Conservation (phyloP, 2,113 vertebrate species). For the Semnopithecus entellus region DNA sequence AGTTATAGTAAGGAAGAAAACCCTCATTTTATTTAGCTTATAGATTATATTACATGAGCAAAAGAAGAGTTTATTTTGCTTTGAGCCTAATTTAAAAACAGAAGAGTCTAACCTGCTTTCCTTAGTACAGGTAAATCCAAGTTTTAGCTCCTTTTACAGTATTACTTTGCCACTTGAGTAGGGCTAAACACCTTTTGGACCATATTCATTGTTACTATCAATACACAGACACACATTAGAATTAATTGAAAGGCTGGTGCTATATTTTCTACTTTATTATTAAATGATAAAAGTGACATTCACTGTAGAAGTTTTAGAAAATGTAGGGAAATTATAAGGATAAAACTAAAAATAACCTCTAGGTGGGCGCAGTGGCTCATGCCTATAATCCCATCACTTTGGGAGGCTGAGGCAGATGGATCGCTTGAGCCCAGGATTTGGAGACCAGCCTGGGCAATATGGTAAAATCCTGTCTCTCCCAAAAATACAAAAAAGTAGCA, state of each 20-base stretch:
- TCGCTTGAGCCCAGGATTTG: too few species aligned
- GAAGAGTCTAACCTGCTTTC: background rate
- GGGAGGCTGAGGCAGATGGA: too few species aligned
- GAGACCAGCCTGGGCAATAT: too few species aligned
- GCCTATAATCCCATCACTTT: too few species aligned
- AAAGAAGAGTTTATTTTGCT: slow-evolving; percentile 46
- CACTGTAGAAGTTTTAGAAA: slow-evolving; percentile 4
- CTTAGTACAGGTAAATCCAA: background rate
- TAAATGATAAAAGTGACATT: slow-evolving; percentile 10
- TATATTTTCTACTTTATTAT: slow-evolving; percentile 27
- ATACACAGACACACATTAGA: background rate
- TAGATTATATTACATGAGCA: background rate
- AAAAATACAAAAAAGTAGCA: too few species aligned
- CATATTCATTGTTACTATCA: background rate
- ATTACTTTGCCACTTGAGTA: background rate
- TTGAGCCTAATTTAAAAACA: slow-evolving; percentile 16
- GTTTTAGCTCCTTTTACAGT: background rate
- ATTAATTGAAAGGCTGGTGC: slow-evolving; percentile 18
- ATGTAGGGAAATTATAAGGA: background rate
- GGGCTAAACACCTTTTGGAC: background rate
- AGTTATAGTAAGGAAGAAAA: background rate
- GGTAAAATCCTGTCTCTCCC: too few species aligned
- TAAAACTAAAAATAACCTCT: background rate
- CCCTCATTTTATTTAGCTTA: slow-evolving; percentile 22
- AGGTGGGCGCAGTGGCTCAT: too few species aligned